A percentile compares a stretch with the other conserved stretches of the same genome.
These are phyloP conservation scores for Thymelicus sylvestris DNA, from an alignment of 2,888 invertebrate species.

Conservation along the genomic window DNA sequence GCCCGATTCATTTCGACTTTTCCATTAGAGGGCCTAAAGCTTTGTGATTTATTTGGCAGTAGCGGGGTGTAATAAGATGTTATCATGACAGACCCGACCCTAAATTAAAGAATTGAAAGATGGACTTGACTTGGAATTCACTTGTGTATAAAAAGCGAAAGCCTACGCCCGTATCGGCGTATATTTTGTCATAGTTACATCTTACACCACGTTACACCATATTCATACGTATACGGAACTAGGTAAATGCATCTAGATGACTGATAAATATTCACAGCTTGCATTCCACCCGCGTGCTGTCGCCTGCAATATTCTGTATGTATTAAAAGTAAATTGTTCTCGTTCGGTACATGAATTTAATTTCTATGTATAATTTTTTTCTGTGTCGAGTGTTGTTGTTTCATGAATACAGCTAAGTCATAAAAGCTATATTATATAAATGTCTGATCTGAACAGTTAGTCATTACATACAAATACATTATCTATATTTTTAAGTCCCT, in stretches of 20 bases:
- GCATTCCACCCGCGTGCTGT: background rate
- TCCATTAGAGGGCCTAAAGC: conserved; percentile 39
- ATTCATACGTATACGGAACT: background rate
- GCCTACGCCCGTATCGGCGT: background rate
- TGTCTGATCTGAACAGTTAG: too few species aligned
- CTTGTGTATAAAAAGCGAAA: conserved; percentile 15
- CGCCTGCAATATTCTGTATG: conserved; percentile 35
- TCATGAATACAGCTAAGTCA: too few species aligned
- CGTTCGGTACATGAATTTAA: conserved; percentile 27
- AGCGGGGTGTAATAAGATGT: conserved; percentile 52
- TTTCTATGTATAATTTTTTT: too few species aligned
- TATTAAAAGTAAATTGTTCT: conserved; percentile 30
- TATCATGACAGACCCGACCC: conserved; percentile 57
- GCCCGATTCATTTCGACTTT: conserved; percentile 33
- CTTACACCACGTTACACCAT: too few species aligned
- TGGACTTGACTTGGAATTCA: conserved; percentile 41
- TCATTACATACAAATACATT: too few species aligned
- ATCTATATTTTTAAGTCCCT: too few species aligned
- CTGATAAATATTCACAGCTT: conserved; percentile 1
- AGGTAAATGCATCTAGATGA: background rate
- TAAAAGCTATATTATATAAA: too few species aligned
- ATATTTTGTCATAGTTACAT: too few species aligned
- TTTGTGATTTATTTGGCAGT: conserved; percentile 41
- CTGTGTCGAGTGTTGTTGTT: too few species aligned
- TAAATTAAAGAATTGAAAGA: conserved; percentile 49